Evolutionary conservation across 2,888 invertebrate genomes (phyloP).

Genomic region (Epinotia ramella): DNA sequence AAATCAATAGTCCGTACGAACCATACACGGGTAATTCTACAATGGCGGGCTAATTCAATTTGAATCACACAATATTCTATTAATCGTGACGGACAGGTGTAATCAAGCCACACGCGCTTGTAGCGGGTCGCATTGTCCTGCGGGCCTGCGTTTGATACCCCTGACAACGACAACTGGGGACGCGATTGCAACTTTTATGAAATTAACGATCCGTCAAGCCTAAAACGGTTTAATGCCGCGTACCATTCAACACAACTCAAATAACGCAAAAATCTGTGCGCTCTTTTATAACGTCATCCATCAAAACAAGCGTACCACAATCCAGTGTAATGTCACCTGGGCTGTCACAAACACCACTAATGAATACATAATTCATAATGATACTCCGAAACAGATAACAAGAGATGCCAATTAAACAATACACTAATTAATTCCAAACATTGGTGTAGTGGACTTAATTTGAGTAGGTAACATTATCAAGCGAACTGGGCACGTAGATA

Average conservation of each 20-base stretch:
- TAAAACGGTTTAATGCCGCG: slow-evolving; percentile 34
- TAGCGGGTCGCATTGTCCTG: slow-evolving; percentile 60
- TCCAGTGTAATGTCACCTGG: slow-evolving; percentile 58
- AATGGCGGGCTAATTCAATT: slow-evolving; percentile 81
- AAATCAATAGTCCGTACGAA: slow-evolving; percentile 74
- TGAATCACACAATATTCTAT: slow-evolving; percentile 84
- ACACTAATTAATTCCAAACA: slow-evolving; percentile 86
- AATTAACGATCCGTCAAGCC: slow-evolving; percentile 47
- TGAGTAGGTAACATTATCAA: slow-evolving; percentile 75
- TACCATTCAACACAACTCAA: slow-evolving; percentile 9
- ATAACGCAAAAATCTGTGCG: not conserved
- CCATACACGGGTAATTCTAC: slow-evolving; percentile 76
- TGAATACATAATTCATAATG: slow-evolving; percentile 85
- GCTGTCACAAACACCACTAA: slow-evolving; percentile 82
- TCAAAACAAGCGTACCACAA: slow-evolving; percentile 50
- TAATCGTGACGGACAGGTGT: slow-evolving; percentile 83
- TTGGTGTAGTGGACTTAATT: slow-evolving; percentile 85
- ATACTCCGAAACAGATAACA: slow-evolving; percentile 84
- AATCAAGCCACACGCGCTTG: slow-evolving; percentile 71
- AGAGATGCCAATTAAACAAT: slow-evolving; percentile 86
- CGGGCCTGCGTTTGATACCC: slow-evolving; percentile 56
- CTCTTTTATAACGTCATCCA: slow-evolving; percentile 31
- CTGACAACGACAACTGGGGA: slow-evolving; percentile 53
- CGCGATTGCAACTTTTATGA: slow-evolving; percentile 46
- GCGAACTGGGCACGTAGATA: slow-evolving; percentile 56